Evolutionary conservation across 2,113 vertebrate species (phyloP).

Genomic region (Chiloscyllium plagiosum): DNA sequence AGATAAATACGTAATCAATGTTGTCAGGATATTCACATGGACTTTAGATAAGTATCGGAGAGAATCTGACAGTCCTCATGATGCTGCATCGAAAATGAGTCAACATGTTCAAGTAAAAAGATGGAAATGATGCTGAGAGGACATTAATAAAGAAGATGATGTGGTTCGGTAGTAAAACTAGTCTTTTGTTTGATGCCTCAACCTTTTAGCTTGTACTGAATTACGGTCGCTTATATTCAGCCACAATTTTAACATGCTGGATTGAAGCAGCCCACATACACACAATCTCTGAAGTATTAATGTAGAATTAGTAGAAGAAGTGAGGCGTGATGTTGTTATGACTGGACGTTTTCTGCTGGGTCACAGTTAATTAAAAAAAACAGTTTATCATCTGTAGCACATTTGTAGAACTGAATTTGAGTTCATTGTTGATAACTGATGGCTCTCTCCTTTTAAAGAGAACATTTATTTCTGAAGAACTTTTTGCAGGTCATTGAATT

Average conservation of each 20-base stretch:
- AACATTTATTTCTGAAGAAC: slow-evolving; percentile 1
- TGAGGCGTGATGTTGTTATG: slow-evolving; percentile 24
- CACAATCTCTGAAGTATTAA: slow-evolving; percentile 14
- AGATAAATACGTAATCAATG: not conserved
- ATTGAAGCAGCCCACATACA: not conserved
- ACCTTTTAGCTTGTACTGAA: not conserved
- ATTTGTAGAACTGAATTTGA: slow-evolving; percentile 11
- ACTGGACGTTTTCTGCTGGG: slow-evolving; percentile 17
- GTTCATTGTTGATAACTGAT: slow-evolving; percentile 18
- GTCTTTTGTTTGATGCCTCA: not conserved
- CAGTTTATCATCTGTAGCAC: slow-evolving; percentile 28
- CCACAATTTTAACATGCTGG: not conserved
- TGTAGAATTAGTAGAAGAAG: slow-evolving; percentile 15
- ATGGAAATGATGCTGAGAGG: not conserved
- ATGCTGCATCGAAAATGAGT: not conserved
- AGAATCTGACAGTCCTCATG: not conserved
- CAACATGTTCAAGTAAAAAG: not conserved
- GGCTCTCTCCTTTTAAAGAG: not conserved
- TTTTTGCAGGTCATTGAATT: not conserved
- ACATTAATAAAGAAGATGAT: too few species aligned
- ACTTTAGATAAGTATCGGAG: not conserved
- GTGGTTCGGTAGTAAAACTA: not conserved
- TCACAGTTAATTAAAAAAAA: slow-evolving; percentile 30
- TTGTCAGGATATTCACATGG: not conserved
- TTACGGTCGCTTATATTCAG: not conserved